phyloP scores from a whole-genome alignment of 2,888 invertebrate genomes.

The Brenthis hecate region DNA sequence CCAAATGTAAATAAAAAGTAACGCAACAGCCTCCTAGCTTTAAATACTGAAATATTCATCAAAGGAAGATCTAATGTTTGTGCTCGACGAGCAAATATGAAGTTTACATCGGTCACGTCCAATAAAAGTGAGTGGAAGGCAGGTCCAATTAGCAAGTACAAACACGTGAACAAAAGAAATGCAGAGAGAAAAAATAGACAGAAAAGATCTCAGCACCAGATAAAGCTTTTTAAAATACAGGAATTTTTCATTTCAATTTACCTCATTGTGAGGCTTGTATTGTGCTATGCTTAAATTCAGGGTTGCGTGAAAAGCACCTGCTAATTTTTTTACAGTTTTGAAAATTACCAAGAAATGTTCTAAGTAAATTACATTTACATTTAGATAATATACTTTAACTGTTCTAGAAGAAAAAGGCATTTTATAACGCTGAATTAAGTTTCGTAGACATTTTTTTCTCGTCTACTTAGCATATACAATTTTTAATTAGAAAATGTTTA shows the following conservation, averaged over 20 bases:
- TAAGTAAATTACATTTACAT: not conserved
- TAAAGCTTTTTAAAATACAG: slow-evolving; percentile 36
- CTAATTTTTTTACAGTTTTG: slow-evolving; percentile 8
- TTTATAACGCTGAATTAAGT: no score
- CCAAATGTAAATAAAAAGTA: slow-evolving; percentile 20
- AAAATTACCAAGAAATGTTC: not conserved
- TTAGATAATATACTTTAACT: not conserved
- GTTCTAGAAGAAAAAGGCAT: no score
- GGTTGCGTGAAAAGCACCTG: slow-evolving; percentile 4
- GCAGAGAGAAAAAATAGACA: slow-evolving; percentile 31
- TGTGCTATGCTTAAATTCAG: slow-evolving; percentile 20
- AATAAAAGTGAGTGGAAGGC: slow-evolving; percentile 38
- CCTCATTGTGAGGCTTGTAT: slow-evolving; percentile 21
- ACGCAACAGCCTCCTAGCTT: slow-evolving; percentile 16
- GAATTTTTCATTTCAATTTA: slow-evolving; percentile 31
- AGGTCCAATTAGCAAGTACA: slow-evolving; percentile 37
- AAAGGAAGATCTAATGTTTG: slow-evolving; percentile 29
- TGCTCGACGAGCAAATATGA: slow-evolving; percentile 25
- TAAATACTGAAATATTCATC: slow-evolving; percentile 33
- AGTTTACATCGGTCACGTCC: slow-evolving; percentile 31
- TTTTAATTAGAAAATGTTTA: no score
- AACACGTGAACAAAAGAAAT: slow-evolving; percentile 37
- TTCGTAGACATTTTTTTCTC: no score
- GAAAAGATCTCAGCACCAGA: slow-evolving; percentile 31
- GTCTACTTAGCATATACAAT: no score